These are phyloP conservation scores for Digitonthophagus gazella DNA, from an alignment of 2,888 invertebrate genomes.

Conservation along the genomic window DNA sequence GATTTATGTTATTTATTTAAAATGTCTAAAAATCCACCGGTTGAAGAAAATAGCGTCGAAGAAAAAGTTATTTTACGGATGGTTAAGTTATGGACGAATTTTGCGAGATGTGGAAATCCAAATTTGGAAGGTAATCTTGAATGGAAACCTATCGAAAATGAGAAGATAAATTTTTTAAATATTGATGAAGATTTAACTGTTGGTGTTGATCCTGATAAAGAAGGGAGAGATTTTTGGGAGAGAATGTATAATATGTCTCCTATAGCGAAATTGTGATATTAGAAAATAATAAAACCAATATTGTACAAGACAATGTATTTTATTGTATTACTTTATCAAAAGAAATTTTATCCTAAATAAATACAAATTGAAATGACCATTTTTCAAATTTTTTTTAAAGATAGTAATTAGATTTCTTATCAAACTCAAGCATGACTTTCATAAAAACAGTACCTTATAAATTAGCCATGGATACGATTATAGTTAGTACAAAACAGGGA, in stretches of 20 bases:
- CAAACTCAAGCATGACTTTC: neutral
- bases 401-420: neutral
- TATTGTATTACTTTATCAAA: too few species aligned
- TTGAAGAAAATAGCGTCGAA: slow-evolving; percentile 37
- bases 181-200: slow-evolving; percentile 31
- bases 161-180: slow-evolving; percentile 30
- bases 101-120: slow-evolving; percentile 36
- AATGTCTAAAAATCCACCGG: slow-evolving; percentile 30
- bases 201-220: slow-evolving; percentile 30
- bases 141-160: slow-evolving; percentile 32
- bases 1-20: slow-evolving; percentile 38
- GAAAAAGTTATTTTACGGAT: slow-evolving; percentile 35
- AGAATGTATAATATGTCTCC: slow-evolving; percentile 19
- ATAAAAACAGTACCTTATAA: neutral
- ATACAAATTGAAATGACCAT: too few species aligned
- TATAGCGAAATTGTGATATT: slow-evolving; percentile 1
- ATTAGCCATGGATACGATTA: slow-evolving; percentile 4
- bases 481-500: slow-evolving; percentile 36
- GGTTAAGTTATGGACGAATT: slow-evolving; percentile 41
- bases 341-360: too few species aligned
- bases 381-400: neutral
- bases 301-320: too few species aligned
- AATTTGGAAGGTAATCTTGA: slow-evolving; percentile 24
- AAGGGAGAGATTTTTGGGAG: slow-evolving; percentile 36
- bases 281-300: neutral